Percentiles rank a stretch among this genome's conserved stretches.
Conservation (phyloP, 2,888 invertebrate genomes). For the Polydrusus pterygomalis region DNA sequence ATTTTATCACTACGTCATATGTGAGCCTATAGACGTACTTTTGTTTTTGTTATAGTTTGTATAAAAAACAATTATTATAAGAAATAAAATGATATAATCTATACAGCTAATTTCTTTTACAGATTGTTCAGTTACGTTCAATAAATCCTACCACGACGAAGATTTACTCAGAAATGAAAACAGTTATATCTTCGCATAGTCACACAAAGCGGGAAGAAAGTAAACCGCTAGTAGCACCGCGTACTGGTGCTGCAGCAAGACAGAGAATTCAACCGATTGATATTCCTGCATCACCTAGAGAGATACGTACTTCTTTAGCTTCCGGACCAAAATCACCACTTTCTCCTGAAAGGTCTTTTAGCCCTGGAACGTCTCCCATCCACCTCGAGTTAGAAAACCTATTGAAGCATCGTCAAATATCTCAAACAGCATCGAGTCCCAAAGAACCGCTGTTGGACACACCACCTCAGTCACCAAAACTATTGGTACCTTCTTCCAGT, state of each 20-base stretch:
- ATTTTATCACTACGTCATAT: too few relatives aligned
- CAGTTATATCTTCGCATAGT: slow-evolving; percentile 21
- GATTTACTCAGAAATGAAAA: slow-evolving; percentile 47
- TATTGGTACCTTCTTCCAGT: background rate
- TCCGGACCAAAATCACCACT: slow-evolving; percentile 58
- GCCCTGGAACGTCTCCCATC: slow-evolving; percentile 64
- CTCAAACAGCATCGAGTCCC: slow-evolving; percentile 9
- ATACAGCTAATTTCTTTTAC: slow-evolving; percentile 7
- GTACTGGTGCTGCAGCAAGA: slow-evolving; percentile 74
- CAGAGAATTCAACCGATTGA: slow-evolving; percentile 77
- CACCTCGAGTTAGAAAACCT: slow-evolving; percentile 67
- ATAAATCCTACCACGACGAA: slow-evolving; percentile 28
- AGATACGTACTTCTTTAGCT: slow-evolving; percentile 57
- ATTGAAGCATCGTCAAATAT: slow-evolving; percentile 65
- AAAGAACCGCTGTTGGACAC: slow-evolving; percentile 17
- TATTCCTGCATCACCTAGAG: slow-evolving; percentile 71
- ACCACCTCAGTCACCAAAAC: slow-evolving; percentile 30
- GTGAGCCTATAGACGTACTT: too few relatives aligned
- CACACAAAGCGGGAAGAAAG: slow-evolving; percentile 56
- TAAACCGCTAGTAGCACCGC: slow-evolving; percentile 66
- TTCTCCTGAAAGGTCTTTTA: slow-evolving; percentile 62
- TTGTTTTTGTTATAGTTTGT: too few relatives aligned
- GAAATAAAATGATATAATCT: background rate
- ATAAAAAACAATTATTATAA: background rate
- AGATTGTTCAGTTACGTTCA: slow-evolving; percentile 40